phyloP scores from a whole-genome alignment of 2,888 invertebrate genomes.

The Acanthococcus lagerstroemiae region DNA sequence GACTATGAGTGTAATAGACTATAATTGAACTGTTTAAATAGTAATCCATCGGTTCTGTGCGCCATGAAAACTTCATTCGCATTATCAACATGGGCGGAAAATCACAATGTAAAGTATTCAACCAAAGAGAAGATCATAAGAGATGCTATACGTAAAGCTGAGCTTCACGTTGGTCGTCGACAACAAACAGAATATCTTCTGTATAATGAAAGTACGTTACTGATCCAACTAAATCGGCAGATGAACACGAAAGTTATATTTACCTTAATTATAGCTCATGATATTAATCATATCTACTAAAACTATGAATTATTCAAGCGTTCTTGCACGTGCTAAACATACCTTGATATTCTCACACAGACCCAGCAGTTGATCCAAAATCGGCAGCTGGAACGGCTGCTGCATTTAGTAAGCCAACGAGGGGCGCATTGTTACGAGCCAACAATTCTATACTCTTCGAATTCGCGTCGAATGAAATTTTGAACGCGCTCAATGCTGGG shows the following conservation, averaged over 20 bases:
- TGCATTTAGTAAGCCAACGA: slow-evolving; percentile 81
- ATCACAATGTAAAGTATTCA: slow-evolving; percentile 37
- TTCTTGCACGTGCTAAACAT: too few species aligned
- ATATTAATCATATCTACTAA: too few species aligned
- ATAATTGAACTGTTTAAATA: slow-evolving; percentile 38
- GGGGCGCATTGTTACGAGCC: slow-evolving; percentile 68
- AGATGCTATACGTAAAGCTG: slow-evolving; percentile 67
- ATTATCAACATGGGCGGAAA: slow-evolving; percentile 60
- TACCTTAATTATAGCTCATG: too few species aligned
- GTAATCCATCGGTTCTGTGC: slow-evolving; percentile 63
- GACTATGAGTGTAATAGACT: too few species aligned
- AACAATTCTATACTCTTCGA: slow-evolving; percentile 79
- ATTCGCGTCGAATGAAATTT: slow-evolving; percentile 73
- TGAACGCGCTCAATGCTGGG: slow-evolving; percentile 45
- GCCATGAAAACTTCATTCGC: slow-evolving; percentile 59
- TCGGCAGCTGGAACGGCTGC: slow-evolving; percentile 79
- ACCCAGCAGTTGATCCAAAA: slow-evolving; percentile 72
- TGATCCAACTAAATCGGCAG: too few species aligned
- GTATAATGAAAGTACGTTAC: slow-evolving; percentile 63
- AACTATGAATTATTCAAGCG: too few species aligned
- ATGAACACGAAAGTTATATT: too few species aligned
- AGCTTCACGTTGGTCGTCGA: slow-evolving; percentile 61
- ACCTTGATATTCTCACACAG: slow-evolving; percentile 45
- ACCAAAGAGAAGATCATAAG: slow-evolving; percentile 60
- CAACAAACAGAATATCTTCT: slow-evolving; percentile 71